phyloP scores from a whole-genome alignment of 2,888 invertebrate genomes.

The Stenichneumon culpator region DNA sequence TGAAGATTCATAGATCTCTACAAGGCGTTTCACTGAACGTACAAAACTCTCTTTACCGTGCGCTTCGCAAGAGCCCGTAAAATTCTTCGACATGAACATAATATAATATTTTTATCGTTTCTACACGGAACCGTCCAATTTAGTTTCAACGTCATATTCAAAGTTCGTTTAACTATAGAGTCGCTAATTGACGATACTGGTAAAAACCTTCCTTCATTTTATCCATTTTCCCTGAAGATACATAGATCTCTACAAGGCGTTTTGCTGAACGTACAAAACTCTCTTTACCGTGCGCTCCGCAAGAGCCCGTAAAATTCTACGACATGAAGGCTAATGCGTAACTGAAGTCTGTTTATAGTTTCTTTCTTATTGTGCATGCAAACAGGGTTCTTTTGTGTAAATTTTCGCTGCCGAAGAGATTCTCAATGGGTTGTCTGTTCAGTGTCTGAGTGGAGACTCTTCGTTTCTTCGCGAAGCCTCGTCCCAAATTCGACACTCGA shows the following conservation, averaged over 20 bases:
- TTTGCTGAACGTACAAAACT: background rate
- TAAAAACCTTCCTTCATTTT: too few relatives aligned
- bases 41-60: background rate
- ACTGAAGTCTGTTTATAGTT: background rate
- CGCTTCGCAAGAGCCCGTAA: background rate
- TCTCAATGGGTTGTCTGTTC: conserved; percentile 46
- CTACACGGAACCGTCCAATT: too few relatives aligned
- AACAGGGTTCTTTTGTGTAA: conserved; percentile 5
- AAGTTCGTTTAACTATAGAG: too few relatives aligned
- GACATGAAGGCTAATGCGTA: background rate
- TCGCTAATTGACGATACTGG: too few relatives aligned
- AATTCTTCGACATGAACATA: background rate
- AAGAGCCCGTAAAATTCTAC: background rate
- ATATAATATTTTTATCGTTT: too few relatives aligned
- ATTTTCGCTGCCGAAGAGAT: conserved; percentile 37
- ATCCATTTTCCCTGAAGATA: too few relatives aligned
- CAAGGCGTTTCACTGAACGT: too few relatives aligned
- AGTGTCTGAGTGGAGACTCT: conserved; percentile 39
- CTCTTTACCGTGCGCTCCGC: background rate
- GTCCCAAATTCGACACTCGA: conserved; percentile 65
- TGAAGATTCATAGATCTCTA: too few relatives aligned
- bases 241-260: too few relatives aligned
- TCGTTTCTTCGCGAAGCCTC: conserved; percentile 39
- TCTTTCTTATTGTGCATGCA: background rate
- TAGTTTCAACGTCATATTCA: too few relatives aligned